Evolutionary conservation across 2,113 vertebrate species (phyloP).

Genomic region (Gasterosteus aculeatus): DNA sequence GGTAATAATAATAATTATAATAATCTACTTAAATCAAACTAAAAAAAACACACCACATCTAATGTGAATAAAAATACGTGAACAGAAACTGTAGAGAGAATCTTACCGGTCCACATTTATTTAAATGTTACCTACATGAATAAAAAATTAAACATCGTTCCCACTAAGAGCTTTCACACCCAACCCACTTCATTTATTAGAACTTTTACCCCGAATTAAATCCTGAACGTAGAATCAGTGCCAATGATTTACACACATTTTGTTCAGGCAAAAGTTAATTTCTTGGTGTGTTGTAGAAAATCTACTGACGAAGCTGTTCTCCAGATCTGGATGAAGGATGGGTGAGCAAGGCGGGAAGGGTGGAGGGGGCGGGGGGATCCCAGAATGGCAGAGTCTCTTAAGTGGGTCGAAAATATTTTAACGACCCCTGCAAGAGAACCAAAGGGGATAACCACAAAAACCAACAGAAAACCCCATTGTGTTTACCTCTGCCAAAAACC

Average conservation of each 20-base stretch:
- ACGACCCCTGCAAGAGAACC: conserved; percentile 19
- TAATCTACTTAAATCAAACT: not conserved
- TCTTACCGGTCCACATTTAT: not conserved
- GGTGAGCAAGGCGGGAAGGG: no score
- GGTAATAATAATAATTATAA: not conserved
- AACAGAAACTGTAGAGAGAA: not conserved
- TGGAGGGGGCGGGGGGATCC: not conserved
- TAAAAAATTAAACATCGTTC: not conserved
- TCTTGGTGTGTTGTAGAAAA: not conserved
- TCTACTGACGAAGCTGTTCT: not conserved
- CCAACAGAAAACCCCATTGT: conserved; percentile 32
- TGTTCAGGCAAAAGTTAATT: not conserved
- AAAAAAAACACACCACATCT: conserved; percentile 1
- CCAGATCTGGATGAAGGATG: not conserved
- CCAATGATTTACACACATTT: not conserved
- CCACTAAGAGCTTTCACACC: conserved; percentile 15
- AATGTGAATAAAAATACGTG: not conserved
- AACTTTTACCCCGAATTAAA: conserved; percentile 19
- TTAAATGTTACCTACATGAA: not conserved
- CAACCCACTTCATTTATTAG: not conserved
- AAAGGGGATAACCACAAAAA: conserved; percentile 40
- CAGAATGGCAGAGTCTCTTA: conserved; percentile 32
- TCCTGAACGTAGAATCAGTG: conserved; percentile 1
- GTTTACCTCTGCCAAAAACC: conserved; percentile 39
- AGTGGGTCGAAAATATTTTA: conserved; percentile 25